Evolutionary conservation across 1,140 invertebrate species (phyloP).

Genomic region (Cydia splendana): DNA sequence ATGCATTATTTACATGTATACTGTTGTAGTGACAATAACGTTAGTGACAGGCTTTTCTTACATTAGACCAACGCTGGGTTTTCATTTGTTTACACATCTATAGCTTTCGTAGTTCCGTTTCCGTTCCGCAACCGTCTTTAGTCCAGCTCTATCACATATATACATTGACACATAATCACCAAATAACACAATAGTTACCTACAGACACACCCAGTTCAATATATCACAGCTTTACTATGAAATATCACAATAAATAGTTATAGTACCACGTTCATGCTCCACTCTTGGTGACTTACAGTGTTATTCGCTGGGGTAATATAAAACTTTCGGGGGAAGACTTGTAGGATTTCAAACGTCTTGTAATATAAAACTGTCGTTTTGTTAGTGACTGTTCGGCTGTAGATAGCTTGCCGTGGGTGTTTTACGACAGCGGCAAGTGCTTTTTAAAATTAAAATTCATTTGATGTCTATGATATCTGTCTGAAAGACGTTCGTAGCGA

Average conservation of each 20-base stretch:
- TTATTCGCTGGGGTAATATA: constrained; percentile 33
- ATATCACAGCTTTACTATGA: constrained; percentile 76
- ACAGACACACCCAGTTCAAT: constrained; percentile 72
- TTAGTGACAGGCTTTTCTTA: constrained; percentile 52
- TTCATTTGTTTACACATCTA: constrained; percentile 42
- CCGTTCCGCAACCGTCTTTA: constrained; percentile 51
- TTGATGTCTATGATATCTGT: constrained; percentile 29
- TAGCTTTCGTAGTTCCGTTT: constrained; percentile 37
- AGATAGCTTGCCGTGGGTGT: constrained; percentile 27
- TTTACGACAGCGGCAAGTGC: neutral
- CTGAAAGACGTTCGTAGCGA: neutral
- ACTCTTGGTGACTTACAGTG: constrained; percentile 49
- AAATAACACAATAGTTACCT: constrained; percentile 79
- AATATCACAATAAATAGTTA: constrained; percentile 73
- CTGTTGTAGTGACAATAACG: constrained; percentile 69
- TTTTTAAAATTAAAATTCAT: constrained; percentile 22
- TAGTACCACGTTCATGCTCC: constrained; percentile 54
- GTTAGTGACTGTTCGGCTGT: constrained; percentile 26
- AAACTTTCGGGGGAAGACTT: constrained; percentile 6
- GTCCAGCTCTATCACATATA: constrained; percentile 44
- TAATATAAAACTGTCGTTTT: constrained; percentile 27
- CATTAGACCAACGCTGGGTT: constrained; percentile 39
- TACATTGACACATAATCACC: constrained; percentile 59
- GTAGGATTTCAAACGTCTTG: constrained; percentile 26
- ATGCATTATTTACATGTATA: constrained; percentile 52